Percentiles rank a stretch among this genome's conserved stretches.
These are phyloP conservation scores for Daboia siamensis DNA, from an alignment of 2,113 vertebrate genomes.

Conservation along the genomic window DNA sequence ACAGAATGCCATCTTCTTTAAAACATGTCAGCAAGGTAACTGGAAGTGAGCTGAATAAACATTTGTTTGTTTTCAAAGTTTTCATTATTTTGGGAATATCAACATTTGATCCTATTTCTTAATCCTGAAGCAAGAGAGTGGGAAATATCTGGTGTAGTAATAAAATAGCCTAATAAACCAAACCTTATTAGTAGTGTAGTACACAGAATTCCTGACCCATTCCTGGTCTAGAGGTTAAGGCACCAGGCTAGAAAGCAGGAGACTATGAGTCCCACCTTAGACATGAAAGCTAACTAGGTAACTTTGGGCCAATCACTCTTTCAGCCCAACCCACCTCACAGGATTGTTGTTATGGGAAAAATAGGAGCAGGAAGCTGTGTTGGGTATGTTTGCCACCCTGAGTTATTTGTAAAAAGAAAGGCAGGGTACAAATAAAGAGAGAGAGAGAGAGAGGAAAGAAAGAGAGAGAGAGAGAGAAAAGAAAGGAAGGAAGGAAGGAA, in stretches of 20 bases:
- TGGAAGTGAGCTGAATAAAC: not conserved
- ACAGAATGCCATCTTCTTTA: constrained; percentile 90
- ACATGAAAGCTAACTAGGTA: not conserved
- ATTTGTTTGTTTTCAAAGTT: not conserved
- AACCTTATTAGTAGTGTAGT: not conserved
- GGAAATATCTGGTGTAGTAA: not conserved
- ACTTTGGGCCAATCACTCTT: not conserved
- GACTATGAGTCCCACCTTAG: not conserved
- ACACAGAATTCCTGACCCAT: not conserved
- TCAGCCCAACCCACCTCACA: not conserved
- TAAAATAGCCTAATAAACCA: not conserved
- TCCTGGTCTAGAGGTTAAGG: not conserved
- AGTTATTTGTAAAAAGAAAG: not conserved
- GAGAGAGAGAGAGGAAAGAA: too few relatives aligned
- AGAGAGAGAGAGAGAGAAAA: too few relatives aligned
- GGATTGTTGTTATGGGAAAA: not conserved
- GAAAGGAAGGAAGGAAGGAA: too few relatives aligned
- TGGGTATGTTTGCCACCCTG: not conserved
- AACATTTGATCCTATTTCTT: not conserved
- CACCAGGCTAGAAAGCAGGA: not conserved
- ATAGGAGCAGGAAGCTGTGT: not conserved
- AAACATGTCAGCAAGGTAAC: constrained; percentile 89
- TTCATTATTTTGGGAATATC: not conserved
- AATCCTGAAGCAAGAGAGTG: not conserved
- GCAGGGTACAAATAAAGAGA: not conserved